These are phyloP conservation scores for Streblospio benedicti DNA, from an alignment of 1,140 invertebrate genomes.

Conservation along the genomic window DNA sequence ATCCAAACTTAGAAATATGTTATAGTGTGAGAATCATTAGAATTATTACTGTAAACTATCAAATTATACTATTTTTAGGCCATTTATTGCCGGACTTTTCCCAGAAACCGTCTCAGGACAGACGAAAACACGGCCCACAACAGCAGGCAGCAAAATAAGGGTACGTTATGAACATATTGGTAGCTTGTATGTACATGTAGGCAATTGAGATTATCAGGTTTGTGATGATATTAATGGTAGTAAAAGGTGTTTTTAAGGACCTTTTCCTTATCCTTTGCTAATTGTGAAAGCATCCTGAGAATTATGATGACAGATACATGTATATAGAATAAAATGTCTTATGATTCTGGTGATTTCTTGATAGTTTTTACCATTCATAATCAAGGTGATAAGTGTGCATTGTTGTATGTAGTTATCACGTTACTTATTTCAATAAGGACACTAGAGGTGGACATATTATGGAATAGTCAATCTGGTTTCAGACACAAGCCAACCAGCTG, in stretches of 20 bases:
- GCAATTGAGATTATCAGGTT: neutral
- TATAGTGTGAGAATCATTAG: too few species aligned
- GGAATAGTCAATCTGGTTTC: slow-evolving; percentile 3
- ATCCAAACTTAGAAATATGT: too few species aligned
- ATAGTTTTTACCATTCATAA: neutral
- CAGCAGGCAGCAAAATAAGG: slow-evolving; percentile 65
- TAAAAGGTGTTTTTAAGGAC: too few species aligned
- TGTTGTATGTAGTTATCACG: neutral
- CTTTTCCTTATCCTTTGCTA: neutral
- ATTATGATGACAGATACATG: neutral
- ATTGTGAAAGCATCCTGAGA: neutral
- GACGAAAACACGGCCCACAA: slow-evolving; percentile 59
- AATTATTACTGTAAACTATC: neutral
- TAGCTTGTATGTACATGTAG: neutral
- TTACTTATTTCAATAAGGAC: slow-evolving; percentile 1
- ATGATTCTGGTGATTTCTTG: neutral
- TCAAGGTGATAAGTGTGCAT: neutral
- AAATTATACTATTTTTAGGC: neutral
- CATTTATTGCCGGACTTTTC: slow-evolving; percentile 14
- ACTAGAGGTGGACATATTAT: neutral
- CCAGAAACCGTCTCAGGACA: slow-evolving; percentile 45
- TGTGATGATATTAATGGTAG: neutral
- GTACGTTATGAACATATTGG: slow-evolving; percentile 25
- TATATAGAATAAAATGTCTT: neutral
- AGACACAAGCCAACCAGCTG: slow-evolving; percentile 63